Evolutionary conservation across 2,113 vertebrate genomes (phyloP).

Genomic region (Melanerpes aurifrons): DNA sequence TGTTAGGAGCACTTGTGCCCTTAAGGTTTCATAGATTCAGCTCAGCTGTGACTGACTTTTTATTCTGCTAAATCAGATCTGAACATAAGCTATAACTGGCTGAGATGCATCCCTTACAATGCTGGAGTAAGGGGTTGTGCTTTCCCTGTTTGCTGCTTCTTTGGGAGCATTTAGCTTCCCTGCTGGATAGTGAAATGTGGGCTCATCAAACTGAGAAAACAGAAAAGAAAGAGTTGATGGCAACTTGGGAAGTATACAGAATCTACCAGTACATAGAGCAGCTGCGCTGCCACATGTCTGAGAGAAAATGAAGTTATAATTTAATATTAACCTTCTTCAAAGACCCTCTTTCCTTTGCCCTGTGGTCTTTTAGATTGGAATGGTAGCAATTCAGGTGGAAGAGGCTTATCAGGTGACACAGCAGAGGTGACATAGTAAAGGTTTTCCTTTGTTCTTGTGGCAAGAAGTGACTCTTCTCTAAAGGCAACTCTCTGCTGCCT

Average conservation of each 20-base stretch:
- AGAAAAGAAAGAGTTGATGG: not conserved
- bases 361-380: not conserved
- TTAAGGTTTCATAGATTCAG: not conserved
- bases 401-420: not conserved
- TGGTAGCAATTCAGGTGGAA: not conserved
- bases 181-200: not conserved
- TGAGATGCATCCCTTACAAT: not conserved
- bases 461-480: not conserved
- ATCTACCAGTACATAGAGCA: not conserved
- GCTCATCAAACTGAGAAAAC: not conserved
- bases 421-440: not conserved
- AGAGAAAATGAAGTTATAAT: not conserved
- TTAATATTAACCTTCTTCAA: not conserved
- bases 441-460: not conserved
- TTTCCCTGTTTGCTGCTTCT: not conserved
- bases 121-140: not conserved
- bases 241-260: fast-evolving
- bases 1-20: not conserved
- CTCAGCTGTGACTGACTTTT: not conserved
- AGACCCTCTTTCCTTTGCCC: not conserved
- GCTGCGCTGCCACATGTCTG: not conserved
- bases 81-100: not conserved
- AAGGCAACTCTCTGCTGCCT: not conserved
- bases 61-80: not conserved
- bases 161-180: not conserved